Conservation (phyloP, 2,113 vertebrate genomes). For the Barbus barbus region DNA sequence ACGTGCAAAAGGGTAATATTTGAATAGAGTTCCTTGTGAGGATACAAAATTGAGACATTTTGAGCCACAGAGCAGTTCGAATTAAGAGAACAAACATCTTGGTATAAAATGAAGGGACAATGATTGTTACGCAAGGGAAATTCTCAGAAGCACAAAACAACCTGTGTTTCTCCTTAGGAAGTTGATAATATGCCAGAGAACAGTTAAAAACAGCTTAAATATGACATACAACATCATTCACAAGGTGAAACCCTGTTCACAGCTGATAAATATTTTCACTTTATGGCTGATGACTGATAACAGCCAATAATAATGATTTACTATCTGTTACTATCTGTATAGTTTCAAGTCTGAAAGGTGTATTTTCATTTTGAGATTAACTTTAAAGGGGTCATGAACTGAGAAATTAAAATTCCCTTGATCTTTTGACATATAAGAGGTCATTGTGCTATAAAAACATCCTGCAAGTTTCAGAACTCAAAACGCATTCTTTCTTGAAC, state of each 20-base stretch:
- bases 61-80: background rate
- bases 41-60: background rate
- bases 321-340: no score
- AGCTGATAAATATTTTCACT: background rate
- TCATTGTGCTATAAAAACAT: no score
- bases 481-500: no score
- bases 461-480: no score
- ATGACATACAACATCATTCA: background rate
- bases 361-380: no score
- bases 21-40: background rate
- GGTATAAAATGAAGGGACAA: background rate
- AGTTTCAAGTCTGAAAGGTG: no score
- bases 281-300: background rate
- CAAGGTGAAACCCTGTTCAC: no score
- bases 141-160: conserved; percentile 6
- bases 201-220: background rate
- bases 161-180: conserved; percentile 12
- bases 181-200: background rate
- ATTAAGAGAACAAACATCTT: background rate
- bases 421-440: no score
- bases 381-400: no score
- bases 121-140: background rate
- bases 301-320: background rate
- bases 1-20: background rate
- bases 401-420: no score